Evolutionary conservation across 2,797 vertebrate species (phyloP), one percentile per base, ranked within the genome.

Genomic region (Cryptoprocta ferox): DNA sequence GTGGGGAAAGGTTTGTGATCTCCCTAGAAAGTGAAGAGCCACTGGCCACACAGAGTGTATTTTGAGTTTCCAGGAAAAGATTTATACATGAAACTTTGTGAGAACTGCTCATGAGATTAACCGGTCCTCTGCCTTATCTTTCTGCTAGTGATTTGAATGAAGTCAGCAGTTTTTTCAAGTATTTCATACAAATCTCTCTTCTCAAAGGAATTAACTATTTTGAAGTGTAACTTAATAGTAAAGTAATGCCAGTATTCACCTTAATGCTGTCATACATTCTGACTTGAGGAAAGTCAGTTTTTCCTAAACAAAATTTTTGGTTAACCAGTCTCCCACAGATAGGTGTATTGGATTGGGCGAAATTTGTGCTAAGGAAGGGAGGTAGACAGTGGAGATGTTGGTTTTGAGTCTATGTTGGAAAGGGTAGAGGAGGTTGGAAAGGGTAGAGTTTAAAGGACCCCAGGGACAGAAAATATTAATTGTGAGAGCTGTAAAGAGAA

Each of bases 201-300:
- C 71, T 28, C 18, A 89, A 86, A 94, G 61, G 37, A 89, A 56
- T 85, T 59, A 61, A 50, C 66, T 87, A 15, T 70, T 93, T 95
- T 85, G 78, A 82, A 73, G 26, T 82, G 94, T 73, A 39, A 39
- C 14, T 82, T 90, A 76, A 65, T 24, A 42, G 19, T 79, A 48
- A 50, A 37, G 85, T n/a, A 80, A 95, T 65, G 75, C 65, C 35
- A 18, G 56, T 56, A 14, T 50, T 71, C 79, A 70, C 88, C 48
- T 82, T 82, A 32, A 37, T 39, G 61, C 30, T 39, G 2, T 93
- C 39, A 68, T n/a, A 37, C 3, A 35, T 42, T 83, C 32, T 89
- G 28, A 48, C 73, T 91, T 93, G 35, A 68, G 32, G n/a, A 39
- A 79, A 81, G 26, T 53, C 76, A 32, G 2, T 83, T 61, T 95